Evolutionary conservation across 2,113 vertebrate species (phyloP).

Genomic region (Trochalopteron elliotii): DNA sequence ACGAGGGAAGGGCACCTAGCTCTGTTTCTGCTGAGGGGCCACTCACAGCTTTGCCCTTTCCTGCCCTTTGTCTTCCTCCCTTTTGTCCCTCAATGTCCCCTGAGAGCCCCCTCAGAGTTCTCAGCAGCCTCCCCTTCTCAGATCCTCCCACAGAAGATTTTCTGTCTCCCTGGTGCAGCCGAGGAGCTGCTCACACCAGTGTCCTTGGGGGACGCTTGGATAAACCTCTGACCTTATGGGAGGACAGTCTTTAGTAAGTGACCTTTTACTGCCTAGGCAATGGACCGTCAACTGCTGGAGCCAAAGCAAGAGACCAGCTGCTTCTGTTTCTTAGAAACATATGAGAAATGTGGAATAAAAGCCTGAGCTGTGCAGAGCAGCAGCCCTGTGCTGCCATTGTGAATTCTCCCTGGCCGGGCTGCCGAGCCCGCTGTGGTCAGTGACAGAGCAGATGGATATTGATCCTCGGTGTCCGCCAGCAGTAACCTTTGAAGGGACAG

Average conservation of each 20-base stretch:
- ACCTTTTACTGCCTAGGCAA: neutral
- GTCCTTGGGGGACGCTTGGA: neutral
- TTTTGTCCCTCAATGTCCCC: neutral
- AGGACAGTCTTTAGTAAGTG: neutral
- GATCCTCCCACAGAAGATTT: neutral
- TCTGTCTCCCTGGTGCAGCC: neutral
- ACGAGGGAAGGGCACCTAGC: accelerated
- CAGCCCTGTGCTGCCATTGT: neutral
- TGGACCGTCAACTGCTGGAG: neutral
- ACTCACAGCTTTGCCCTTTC: neutral
- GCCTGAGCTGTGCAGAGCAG: accelerated
- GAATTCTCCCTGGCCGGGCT: neutral
- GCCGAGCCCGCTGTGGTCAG: neutral
- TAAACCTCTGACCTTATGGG: neutral
- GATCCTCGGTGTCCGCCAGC: conserved; percentile 65
- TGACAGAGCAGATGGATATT: conserved; percentile 77
- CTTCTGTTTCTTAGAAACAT: neutral
- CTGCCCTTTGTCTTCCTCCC: accelerated
- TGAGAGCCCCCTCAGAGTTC: neutral
- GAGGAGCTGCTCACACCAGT: accelerated
- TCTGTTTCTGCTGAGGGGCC: neutral
- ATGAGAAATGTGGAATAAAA: neutral
- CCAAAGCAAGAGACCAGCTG: neutral
- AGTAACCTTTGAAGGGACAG: conserved; percentile 79
- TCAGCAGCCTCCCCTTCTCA: neutral